phyloP scores from a whole-genome alignment of 2,113 vertebrate genomes.

The Oryzias melastigma region DNA sequence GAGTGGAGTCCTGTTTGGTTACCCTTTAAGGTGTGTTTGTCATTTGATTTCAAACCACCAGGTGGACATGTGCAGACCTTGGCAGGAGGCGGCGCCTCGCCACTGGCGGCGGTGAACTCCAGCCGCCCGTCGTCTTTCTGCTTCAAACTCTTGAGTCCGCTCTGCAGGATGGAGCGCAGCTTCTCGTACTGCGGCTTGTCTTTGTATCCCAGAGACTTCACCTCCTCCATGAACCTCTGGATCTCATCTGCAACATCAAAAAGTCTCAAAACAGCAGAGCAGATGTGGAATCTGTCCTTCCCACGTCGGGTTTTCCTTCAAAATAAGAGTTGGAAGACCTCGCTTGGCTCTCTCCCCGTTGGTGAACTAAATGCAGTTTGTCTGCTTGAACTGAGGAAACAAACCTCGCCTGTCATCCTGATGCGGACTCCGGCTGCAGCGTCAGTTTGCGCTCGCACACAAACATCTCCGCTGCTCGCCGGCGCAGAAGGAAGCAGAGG shows the following conservation, averaged over 20 bases:
- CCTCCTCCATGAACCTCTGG: conserved; percentile 86
- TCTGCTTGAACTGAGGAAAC: too few relatives aligned
- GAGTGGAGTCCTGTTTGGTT: too few relatives aligned
- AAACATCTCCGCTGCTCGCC: conserved; percentile 13
- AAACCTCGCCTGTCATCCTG: too few relatives aligned
- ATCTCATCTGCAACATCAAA: conserved; percentile 82
- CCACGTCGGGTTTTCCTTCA: too few relatives aligned
- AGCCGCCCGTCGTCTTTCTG: conserved; percentile 83
- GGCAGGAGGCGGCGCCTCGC: conserved; percentile 36
- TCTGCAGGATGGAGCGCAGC: conserved; percentile 83
- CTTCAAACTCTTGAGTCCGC: conserved; percentile 84
- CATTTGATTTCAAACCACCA: neutral
- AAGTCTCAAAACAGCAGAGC: neutral
- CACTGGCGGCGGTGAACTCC: conserved; percentile 77
- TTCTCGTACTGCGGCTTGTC: conserved; percentile 86
- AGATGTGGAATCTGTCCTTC: too few relatives aligned
- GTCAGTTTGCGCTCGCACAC: neutral
- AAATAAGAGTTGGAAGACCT: too few relatives aligned
- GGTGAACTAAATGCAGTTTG: too few relatives aligned
- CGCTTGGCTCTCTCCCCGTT: too few relatives aligned
- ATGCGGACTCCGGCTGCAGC: too few relatives aligned
- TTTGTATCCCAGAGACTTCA: conserved; percentile 82
- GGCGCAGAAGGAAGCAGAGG: conserved; percentile 24
- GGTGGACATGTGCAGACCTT: conserved; percentile 23
- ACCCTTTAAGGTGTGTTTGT: too few relatives aligned